Evolutionary conservation across 92 coral and sea anemone species (phyloP).

Genomic region (Parazoanthus swiftii): DNA sequence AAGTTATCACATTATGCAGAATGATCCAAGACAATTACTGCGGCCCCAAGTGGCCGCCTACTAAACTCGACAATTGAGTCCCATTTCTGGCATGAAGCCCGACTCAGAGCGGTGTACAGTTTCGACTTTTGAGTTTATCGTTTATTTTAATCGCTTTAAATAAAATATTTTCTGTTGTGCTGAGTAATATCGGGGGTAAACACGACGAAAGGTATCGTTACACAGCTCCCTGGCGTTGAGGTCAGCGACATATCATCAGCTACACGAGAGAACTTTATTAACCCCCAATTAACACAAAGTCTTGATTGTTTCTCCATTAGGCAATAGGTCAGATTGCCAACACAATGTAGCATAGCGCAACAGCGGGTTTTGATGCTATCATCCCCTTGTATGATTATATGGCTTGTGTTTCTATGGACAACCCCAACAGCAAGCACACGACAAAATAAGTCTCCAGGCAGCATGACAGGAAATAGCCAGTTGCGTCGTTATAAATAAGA

Average conservation of each 20-base stretch:
- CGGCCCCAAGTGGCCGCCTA: constrained; percentile 29
- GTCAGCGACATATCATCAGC: constrained; percentile 17
- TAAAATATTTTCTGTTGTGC: not conserved
- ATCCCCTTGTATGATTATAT: constrained; percentile 1
- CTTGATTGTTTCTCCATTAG: constrained; percentile 29
- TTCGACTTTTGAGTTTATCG: not conserved
- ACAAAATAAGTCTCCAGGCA: not conserved
- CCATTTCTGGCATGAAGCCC: constrained; percentile 26
- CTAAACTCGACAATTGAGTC: constrained; percentile 17
- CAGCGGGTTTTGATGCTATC: not conserved
- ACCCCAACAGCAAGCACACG: constrained; percentile 5
- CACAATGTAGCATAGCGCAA: not conserved
- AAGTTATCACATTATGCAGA: not conserved
- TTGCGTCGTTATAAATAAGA: constrained; percentile 13
- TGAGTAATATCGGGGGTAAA: not conserved
- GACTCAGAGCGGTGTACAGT: not conserved
- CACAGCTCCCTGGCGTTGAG: not conserved
- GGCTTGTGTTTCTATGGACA: not conserved
- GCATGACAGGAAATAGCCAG: constrained; percentile 11
- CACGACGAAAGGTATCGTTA: not conserved
- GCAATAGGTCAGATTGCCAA: constrained; percentile 6
- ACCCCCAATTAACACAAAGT: constrained; percentile 42
- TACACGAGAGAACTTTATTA: constrained; percentile 15
- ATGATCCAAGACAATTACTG: constrained; percentile 7
- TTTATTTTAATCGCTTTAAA: not conserved